Base-by-base conservation (phyloP, 2,888 invertebrate species). In the Drosophila testacea region DNA sequence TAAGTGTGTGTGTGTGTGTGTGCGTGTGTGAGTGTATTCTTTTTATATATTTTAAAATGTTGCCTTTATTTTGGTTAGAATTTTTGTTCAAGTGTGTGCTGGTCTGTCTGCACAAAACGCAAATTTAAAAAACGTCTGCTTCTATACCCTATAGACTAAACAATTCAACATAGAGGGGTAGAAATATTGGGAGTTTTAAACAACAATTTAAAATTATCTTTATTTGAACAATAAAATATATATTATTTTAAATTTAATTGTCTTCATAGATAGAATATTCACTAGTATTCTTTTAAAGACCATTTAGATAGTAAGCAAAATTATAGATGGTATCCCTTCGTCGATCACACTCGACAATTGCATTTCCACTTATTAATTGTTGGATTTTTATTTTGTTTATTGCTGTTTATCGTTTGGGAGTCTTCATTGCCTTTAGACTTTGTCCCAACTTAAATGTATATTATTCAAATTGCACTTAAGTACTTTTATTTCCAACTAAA, bases 31-130 rank as follows among this genome's bases (percentile, higher is more conserved):
- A 13, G 6, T 70, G n/a, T 59, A 10, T 57, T 27, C n/a, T 52
- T 16, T 56, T 56, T 46, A 59, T 75, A 71, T 64, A 63, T 74
- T 74, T 75, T 75, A 75, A 74, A 74, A 64, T 60, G 70, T 65
- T 76, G 60, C 68, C 64, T 72, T 75, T 75, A 76, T 75, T 71
- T 76, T 71, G 71, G 74, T 66, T 75, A 63, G 74, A 75, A 61
- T 44, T 50, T 59, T 66, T 38, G 30, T 60, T 54, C 16, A n/a
- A 32, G 11, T 38, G 10, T 63, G 51, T 56, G 27, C 10, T 16
- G 30, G 11, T 39, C 38, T 61, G 64, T 59, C 50, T 34, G 54
- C 13, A 56, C n/a, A 57, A 39, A 57, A 42, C 7, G 6, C 16
- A 34, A 50, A 64, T 60, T 57, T 57, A 27, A 54, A 69, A 48